These are phyloP conservation scores for Acanthurus leucopareius DNA, from an alignment of 2,797 vertebrate genomes.

Conservation along the genomic window DNA sequence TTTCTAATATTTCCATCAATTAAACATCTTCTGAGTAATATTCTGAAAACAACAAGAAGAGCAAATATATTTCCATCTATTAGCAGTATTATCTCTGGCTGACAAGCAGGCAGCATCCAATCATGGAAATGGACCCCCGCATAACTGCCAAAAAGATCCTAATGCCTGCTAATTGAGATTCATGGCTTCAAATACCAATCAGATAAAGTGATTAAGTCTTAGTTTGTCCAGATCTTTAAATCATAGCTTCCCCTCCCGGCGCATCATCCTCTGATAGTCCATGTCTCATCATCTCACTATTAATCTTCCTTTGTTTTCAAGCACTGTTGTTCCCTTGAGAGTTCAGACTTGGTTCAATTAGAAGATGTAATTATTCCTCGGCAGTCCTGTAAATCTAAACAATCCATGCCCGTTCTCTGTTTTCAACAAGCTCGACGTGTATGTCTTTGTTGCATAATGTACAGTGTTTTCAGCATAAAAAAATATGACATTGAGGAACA, in stretches of 20 bases:
- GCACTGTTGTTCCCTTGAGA: slow-evolving; percentile 61
- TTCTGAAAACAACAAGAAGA: no score
- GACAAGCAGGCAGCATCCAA: slow-evolving; percentile 44
- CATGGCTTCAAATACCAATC: slow-evolving; percentile 78
- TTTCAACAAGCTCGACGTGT: not conserved
- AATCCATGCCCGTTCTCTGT: slow-evolving; percentile 49
- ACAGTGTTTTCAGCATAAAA: not conserved
- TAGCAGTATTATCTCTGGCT: slow-evolving; percentile 47
- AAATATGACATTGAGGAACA: not conserved
- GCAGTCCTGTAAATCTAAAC: slow-evolving; percentile 68
- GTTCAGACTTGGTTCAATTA: slow-evolving; percentile 64
- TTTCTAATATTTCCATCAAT: slow-evolving; percentile 21
- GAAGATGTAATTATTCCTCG: slow-evolving; percentile 73
- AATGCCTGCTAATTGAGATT: slow-evolving; percentile 80
- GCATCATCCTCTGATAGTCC: slow-evolving; percentile 64
- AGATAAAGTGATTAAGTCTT: slow-evolving; percentile 79
- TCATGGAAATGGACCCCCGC: slow-evolving; percentile 55
- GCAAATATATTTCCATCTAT: slow-evolving; percentile 14
- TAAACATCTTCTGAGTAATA: no score
- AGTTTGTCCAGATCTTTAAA: slow-evolving; percentile 78
- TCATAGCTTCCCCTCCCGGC: slow-evolving; percentile 67
- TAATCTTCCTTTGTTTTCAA: slow-evolving; percentile 81
- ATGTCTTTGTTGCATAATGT: not conserved
- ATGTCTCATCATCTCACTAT: slow-evolving; percentile 75
- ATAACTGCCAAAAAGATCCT: slow-evolving; percentile 61